Base-by-base conservation (phyloP, 2,888 invertebrate species). In the Leucozona laternaria region DNA sequence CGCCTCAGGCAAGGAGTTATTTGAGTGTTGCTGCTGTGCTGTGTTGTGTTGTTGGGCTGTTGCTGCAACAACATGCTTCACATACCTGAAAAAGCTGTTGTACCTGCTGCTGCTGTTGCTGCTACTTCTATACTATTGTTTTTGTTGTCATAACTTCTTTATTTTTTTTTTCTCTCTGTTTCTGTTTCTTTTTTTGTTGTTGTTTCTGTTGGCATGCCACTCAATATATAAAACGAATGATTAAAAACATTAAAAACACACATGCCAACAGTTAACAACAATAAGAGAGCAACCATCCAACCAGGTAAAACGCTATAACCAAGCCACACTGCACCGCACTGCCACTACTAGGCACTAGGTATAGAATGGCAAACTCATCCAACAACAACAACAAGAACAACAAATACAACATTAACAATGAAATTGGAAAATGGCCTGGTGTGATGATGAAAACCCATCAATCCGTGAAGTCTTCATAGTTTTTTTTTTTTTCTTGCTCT, bases 161-260 rank as follows among this genome's bases (percentile, higher is more conserved):
- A 20, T 53, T 31, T 58, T 31, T 58, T 57, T 28, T 25, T 22
- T 73, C 13, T 73, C 13, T 28, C 5, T 58, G 50, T 70, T 58
- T 43, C 15, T 66, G n/a, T 17, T 62, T 34, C 1, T 43, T 8
- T 55, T 45, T 2, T 43, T 62, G 71, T 25, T 75, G 25, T 71
- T 62, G 55, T 70, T 64, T 17, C 8, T 66, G 31, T 13, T 25
- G 50, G 66, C 53, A 73, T 79, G 57, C 75, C 70, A 53, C 58
- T 58, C 75, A 57, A 43, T 43, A 43, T 43, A 73, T 68, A 57
- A 66, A 70, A 43, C 28, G 73, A 83, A 73, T 81, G 85, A 78
- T 81, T 85, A 85, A 81, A 85, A 85, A 81, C 77, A 85, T 85
- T 85, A 72, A 85, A 82, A 81, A 85, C 81, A 84, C 84, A 85